These are phyloP conservation scores for Calypte anna DNA, from an alignment of 2,113 vertebrate genomes.

Conservation along the genomic window DNA sequence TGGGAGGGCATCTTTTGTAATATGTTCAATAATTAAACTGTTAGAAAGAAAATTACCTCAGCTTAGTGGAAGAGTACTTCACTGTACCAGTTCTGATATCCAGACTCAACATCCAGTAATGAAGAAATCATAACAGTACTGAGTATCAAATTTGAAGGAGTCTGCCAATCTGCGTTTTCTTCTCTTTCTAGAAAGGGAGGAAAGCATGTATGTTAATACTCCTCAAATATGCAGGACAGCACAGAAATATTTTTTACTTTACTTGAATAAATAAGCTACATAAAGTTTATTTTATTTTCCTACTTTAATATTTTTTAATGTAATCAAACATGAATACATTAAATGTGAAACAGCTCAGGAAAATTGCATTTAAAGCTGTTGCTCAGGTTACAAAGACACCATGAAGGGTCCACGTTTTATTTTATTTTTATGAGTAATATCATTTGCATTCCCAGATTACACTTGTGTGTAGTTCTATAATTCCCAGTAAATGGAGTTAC, in stretches of 20 bases:
- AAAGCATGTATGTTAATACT: neutral
- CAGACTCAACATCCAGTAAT: slow-evolving; percentile 28
- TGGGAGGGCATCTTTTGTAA: neutral
- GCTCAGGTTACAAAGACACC: neutral
- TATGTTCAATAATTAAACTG: neutral
- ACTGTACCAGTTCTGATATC: neutral
- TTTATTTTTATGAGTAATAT: neutral
- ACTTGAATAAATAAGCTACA: slow-evolving; percentile 6
- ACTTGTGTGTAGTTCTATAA: neutral
- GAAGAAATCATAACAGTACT: neutral
- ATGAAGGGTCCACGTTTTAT: neutral
- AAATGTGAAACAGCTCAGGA: neutral
- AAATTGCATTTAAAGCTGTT: slow-evolving; percentile 24
- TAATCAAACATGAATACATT: neutral
- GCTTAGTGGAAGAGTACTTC: slow-evolving; percentile 7
- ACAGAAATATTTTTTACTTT: neutral
- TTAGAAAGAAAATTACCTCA: slow-evolving; percentile 43
- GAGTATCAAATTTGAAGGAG: slow-evolving; percentile 1
- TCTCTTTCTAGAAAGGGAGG: slow-evolving; percentile 15
- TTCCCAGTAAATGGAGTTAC: neutral
- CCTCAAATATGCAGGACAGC: neutral
- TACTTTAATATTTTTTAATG: neutral
- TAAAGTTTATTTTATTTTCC: slow-evolving; percentile 35
- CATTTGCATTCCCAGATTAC: neutral
- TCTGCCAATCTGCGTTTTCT: slow-evolving; percentile 4